phyloP scores from a whole-genome alignment of 2,113 vertebrate species.

The Rhabdomys dilectus region DNA sequence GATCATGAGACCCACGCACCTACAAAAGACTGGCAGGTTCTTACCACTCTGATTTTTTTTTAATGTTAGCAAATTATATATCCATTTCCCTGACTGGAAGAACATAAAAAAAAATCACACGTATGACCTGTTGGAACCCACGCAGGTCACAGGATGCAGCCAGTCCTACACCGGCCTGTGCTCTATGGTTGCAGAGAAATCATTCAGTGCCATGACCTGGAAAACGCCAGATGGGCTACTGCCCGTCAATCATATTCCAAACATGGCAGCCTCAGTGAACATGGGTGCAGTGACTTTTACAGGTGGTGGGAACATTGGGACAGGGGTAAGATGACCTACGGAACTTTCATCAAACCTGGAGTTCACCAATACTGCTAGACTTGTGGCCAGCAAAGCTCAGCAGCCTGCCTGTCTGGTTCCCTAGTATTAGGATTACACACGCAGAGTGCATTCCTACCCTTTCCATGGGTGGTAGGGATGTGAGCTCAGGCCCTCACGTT shows the following conservation, averaged over 20 bases:
- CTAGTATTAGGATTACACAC: neutral
- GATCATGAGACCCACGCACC: neutral
- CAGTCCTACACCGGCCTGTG: accelerated
- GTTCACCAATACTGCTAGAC: neutral
- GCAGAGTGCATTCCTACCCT: neutral
- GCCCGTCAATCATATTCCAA: neutral
- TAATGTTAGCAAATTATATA: neutral
- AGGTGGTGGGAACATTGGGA: neutral
- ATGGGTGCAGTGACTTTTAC: neutral
- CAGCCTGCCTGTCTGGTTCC: neutral
- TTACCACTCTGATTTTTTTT: neutral
- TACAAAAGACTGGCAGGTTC: neutral
- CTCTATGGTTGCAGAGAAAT: neutral
- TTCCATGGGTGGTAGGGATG: too few relatives aligned
- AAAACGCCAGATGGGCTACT: neutral
- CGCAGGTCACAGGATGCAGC: neutral
- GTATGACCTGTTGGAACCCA: neutral
- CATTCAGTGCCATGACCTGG: accelerated
- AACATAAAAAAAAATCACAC: neutral
- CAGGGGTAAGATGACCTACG: neutral
- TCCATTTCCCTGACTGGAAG: neutral
- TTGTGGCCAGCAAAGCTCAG: neutral
- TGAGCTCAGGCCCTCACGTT: neutral
- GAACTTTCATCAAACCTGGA: neutral
- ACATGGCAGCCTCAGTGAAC: accelerated